phyloP scores from a whole-genome alignment of 2,797 vertebrate genomes.

The Argya squamiceps region DNA sequence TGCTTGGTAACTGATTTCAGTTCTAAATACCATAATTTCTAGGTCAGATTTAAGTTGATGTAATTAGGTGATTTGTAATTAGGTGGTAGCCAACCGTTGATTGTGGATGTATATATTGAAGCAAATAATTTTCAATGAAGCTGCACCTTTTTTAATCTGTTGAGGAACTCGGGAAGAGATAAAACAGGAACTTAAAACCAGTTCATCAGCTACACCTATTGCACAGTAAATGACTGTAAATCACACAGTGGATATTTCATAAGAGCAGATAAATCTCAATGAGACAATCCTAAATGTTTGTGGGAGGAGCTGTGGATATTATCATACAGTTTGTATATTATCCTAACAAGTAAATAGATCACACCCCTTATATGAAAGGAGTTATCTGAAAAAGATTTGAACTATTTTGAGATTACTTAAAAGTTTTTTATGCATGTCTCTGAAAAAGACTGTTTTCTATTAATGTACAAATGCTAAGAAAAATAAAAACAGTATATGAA shows the following conservation, averaged over 20 bases:
- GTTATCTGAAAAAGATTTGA: background rate
- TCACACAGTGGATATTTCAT: background rate
- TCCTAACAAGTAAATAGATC: background rate
- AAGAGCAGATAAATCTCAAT: constrained; percentile 28
- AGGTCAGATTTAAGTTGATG: background rate
- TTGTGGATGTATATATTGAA: background rate
- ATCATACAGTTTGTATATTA: background rate
- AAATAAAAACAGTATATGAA: background rate
- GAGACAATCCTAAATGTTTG: background rate
- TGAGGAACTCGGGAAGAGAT: constrained; percentile 10
- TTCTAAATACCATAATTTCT: background rate
- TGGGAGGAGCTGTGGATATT: background rate
- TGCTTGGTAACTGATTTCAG: background rate
- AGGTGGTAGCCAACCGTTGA: background rate
- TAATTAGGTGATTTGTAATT: background rate
- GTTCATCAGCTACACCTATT: constrained; percentile 22
- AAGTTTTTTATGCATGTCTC: background rate
- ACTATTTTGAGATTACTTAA: background rate
- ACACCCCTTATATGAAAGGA: background rate
- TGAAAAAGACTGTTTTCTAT: background rate
- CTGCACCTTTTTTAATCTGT: background rate
- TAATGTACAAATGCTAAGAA: background rate
- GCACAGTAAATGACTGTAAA: background rate
- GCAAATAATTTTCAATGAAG: background rate
- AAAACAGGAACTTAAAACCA: constrained; percentile 48